Evolutionary conservation across 2,888 invertebrate species (phyloP).

Genomic region (Mesochorus sp.): DNA sequence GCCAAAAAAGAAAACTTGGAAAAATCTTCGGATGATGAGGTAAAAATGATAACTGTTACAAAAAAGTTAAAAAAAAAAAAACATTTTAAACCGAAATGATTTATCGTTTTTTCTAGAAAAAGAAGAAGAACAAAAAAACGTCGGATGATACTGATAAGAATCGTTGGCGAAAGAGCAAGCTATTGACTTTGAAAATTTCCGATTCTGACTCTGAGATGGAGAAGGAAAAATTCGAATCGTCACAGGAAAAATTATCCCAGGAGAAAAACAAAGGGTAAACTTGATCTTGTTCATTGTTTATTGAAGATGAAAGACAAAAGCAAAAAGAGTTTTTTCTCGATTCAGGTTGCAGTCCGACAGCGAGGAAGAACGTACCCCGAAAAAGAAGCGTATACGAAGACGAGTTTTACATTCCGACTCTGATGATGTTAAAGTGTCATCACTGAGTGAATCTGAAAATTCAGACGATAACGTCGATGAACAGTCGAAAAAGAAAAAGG

Average conservation of each 20-base stretch:
- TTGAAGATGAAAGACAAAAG: not conserved
- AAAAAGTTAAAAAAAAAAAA: conserved; percentile 23
- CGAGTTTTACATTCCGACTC: conserved; percentile 59
- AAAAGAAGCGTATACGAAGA: conserved; percentile 53
- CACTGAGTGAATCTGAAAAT: conserved; percentile 55
- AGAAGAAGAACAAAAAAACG: too few species aligned
- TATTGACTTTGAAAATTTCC: conserved; percentile 72
- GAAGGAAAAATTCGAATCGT: conserved; percentile 64
- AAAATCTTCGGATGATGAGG: conserved; percentile 45
- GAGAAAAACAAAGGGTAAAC: conserved; percentile 60
- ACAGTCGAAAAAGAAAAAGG: conserved; percentile 56
- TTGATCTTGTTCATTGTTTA: not conserved
- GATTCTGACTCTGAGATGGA: conserved; percentile 76
- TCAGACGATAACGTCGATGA: conserved; percentile 24
- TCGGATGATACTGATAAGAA: conserved; percentile 61
- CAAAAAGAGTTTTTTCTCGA: not conserved
- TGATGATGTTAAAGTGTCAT: conserved; percentile 42
- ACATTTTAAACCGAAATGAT: conserved; percentile 3
- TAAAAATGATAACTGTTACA: not conserved
- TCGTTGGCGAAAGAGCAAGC: conserved; percentile 72
- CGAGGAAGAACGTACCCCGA: conserved; percentile 32
- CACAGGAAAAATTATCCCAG: conserved; percentile 55
- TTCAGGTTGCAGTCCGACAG: conserved; percentile 61
- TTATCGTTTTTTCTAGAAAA: conserved; percentile 29
- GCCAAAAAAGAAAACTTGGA: conserved; percentile 35